Evolutionary conservation across 1,140 invertebrate genomes (phyloP).

Genomic region (Heliothis virescens): DNA sequence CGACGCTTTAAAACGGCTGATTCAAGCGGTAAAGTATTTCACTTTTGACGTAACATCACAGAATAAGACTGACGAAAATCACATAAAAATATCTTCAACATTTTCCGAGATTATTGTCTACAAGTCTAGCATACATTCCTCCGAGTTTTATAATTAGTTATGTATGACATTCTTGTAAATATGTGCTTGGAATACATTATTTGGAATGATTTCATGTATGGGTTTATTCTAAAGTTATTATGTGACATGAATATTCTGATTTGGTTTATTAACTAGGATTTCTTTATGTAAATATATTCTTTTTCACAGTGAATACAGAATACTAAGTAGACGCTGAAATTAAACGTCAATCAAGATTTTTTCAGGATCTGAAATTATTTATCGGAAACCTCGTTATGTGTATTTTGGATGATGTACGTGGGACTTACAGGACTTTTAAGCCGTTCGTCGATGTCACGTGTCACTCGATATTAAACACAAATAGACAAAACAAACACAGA

Average conservation of each 20-base stretch:
- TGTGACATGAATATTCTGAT: not conserved
- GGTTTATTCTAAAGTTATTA: constrained; percentile 5
- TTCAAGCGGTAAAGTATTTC: too few relatives aligned
- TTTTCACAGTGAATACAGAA: not conserved
- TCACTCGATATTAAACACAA: too few relatives aligned
- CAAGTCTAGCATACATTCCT: not conserved
- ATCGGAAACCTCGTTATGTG: too few relatives aligned
- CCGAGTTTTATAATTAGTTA: not conserved
- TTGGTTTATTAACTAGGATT: not conserved
- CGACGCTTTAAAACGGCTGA: too few relatives aligned
- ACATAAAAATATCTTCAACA: not conserved
- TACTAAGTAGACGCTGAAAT: not conserved
- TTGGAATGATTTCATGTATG: constrained; percentile 12
- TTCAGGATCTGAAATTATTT: not conserved
- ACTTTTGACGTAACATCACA: not conserved
- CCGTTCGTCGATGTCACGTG: too few relatives aligned
- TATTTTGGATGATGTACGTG: too few relatives aligned
- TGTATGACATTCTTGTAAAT: constrained; percentile 6
- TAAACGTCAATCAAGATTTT: not conserved
- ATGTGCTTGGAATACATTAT: constrained; percentile 9
- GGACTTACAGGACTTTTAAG: too few relatives aligned
- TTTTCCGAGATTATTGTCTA: not conserved
- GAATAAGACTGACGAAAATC: not conserved
- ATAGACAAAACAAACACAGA: too few relatives aligned
- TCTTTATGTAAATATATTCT: not conserved